Base-by-base conservation (phyloP, 2,797 vertebrate species). In the Falco rusticolus region DNA sequence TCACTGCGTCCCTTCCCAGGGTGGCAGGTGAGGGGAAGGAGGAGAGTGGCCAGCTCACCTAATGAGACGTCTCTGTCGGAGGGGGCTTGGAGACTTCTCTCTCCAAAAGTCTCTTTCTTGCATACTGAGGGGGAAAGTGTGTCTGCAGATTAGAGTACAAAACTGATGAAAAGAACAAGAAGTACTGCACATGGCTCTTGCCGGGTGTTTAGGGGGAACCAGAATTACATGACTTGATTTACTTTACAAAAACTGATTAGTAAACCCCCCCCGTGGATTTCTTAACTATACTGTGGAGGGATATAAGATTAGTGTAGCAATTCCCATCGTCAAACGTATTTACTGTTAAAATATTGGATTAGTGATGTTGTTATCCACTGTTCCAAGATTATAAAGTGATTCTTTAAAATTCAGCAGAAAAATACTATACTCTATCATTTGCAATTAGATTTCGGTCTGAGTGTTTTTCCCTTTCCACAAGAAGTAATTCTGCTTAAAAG, bases 281-380 rank as follows among this genome's bases (percentile, higher is more conserved):
- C 92, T 95, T 97, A 97, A 97, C 79, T 92, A 63, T 94, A 92
- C 94, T 81, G 50, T 94, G 72, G 95, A 95, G 95, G 97, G 89
- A 96, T 97, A 96, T 86, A 95, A 97, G 95, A 97, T 97, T 96
- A 97, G 88, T 88, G 88, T n/a, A 97, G 95, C 94, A 97, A 97
- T 97, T 97, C 92, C 96, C 94, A 97, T 96, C 94, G 96, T 96
- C 96, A 97, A 97, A 97, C 50, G 87, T 98, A 97, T 97, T 98
- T 98, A 93, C 94, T 95, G 91, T 96, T 96, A 97, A 97, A 97
- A 97, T 98, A 97, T 96, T 96, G 91, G 97, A 97, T 97, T 96
- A 96, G 91, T 81, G 92, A 98, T 97, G 96, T 97, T 97, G 91
- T 97, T 97, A 98, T 97, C 84, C 90, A 96, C 81, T 97, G 94